phyloP scores from a whole-genome alignment of 2,113 vertebrate genomes.

The Takifugu bimaculatus region DNA sequence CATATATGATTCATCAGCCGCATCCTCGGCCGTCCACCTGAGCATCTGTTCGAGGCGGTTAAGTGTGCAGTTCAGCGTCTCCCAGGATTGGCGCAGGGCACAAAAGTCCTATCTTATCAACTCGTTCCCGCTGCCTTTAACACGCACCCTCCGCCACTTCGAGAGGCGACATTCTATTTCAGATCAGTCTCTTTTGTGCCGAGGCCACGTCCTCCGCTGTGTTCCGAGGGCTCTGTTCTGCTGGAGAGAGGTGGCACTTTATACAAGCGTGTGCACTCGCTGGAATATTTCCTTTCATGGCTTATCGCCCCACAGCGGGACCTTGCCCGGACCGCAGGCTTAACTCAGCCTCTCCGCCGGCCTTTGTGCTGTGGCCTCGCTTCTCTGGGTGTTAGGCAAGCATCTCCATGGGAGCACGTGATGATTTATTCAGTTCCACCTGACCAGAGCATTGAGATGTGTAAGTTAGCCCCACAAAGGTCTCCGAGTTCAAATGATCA shows the following conservation, averaged over 20 bases:
- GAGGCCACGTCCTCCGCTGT: constrained; percentile 22
- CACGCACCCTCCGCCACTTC: constrained; percentile 59
- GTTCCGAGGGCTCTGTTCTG: constrained; percentile 57
- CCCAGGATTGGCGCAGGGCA: constrained; percentile 19
- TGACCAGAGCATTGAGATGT: constrained; percentile 39
- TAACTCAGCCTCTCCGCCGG: constrained; percentile 35
- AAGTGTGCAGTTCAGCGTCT: background rate
- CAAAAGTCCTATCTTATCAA: constrained; percentile 23
- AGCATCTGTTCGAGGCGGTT: too few relatives aligned
- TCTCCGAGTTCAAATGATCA: constrained; percentile 3
- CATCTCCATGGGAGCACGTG: constrained; percentile 41
- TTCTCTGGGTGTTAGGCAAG: constrained; percentile 44
- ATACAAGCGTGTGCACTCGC: constrained; percentile 69
- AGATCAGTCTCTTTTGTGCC: constrained; percentile 58
- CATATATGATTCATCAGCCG: too few relatives aligned
- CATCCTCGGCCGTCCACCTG: too few relatives aligned
- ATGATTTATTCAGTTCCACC: constrained; percentile 60
- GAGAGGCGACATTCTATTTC: constrained; percentile 56
- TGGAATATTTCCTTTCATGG: constrained; percentile 70
- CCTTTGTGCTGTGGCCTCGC: constrained; percentile 29
- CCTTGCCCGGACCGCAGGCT: constrained; percentile 57
- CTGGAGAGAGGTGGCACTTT: constrained; percentile 64
- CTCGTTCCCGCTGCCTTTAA: constrained; percentile 59
- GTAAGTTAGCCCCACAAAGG: constrained; percentile 52
- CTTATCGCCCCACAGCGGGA: constrained; percentile 64